These are phyloP conservation scores for Idaea biselata DNA, from an alignment of 2,888 invertebrate genomes.

Conservation along the genomic window DNA sequence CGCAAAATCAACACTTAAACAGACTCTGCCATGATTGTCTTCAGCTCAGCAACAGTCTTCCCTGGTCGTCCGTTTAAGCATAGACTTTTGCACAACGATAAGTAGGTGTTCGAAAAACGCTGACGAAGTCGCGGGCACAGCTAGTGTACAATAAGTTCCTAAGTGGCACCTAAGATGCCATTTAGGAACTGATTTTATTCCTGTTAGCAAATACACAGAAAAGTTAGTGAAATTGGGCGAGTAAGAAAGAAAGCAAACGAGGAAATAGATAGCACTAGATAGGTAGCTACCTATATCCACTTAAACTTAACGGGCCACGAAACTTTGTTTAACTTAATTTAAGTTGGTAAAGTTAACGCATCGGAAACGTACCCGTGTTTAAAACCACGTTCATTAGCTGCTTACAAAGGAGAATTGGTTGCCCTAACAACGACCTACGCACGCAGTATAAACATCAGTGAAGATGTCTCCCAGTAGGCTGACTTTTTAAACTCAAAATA, in stretches of 20 bases:
- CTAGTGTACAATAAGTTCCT: too few species aligned
- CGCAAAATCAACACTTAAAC: too few species aligned
- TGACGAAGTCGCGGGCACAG: too few species aligned
- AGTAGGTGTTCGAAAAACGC: too few species aligned
- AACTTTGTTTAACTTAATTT: background rate
- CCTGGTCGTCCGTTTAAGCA: too few species aligned
- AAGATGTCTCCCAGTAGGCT: background rate
- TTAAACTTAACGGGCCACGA: background rate
- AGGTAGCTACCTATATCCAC: background rate
- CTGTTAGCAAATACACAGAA: background rate
- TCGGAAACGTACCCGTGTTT: background rate
- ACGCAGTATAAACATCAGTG: background rate
- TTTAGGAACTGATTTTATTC: background rate
- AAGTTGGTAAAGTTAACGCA: background rate
- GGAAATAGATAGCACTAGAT: background rate
- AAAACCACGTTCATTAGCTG: constrained; percentile 1
- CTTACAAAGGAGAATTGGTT: background rate
- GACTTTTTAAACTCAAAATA: too few species aligned
- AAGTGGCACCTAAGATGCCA: background rate
- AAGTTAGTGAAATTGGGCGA: background rate
- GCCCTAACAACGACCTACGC: background rate
- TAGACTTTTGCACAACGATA: too few species aligned
- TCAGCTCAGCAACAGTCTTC: too few species aligned
- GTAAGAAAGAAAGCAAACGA: background rate
- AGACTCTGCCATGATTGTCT: too few species aligned